Evolutionary conservation across 1,140 invertebrate species (phyloP).

Genomic region (Temnothorax curvispinosus): DNA sequence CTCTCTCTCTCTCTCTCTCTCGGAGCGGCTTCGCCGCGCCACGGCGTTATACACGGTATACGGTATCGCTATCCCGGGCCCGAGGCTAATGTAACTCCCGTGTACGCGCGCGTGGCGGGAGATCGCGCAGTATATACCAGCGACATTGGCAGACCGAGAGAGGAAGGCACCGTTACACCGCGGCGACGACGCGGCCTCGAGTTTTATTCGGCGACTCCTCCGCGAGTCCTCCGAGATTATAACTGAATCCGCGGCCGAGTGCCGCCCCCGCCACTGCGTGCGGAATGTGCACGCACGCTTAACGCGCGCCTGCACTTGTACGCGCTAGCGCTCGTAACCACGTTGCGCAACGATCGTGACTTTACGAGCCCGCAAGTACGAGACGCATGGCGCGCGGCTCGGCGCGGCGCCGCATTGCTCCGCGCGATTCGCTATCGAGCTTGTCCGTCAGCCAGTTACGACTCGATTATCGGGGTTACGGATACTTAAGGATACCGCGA

Average conservation of each 20-base stretch:
- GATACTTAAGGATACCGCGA: constrained; percentile 47
- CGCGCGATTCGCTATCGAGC: constrained; percentile 45
- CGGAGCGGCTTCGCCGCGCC: not conserved
- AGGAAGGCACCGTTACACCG: constrained; percentile 62
- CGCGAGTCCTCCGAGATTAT: constrained; percentile 59
- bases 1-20: not conserved
- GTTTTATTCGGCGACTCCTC: constrained; percentile 68
- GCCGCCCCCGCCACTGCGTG: constrained; percentile 41
- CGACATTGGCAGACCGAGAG: not conserved
- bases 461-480: constrained; percentile 65
- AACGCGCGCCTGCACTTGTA: constrained; percentile 39
- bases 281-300: constrained; percentile 26
- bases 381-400: constrained; percentile 5
- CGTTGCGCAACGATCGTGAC: constrained; percentile 71
- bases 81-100: constrained; percentile 69
- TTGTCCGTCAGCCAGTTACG: constrained; percentile 53
- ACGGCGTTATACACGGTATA: constrained; percentile 49
- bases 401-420: not conserved
- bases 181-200: constrained; percentile 41
- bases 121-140: not conserved
- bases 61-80: constrained; percentile 64
- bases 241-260: constrained; percentile 61
- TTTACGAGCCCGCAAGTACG: constrained; percentile 68
- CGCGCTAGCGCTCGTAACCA: constrained; percentile 60
- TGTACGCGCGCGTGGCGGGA: constrained; percentile 61